Base-by-base conservation (phyloP, 1,140 invertebrate species). In the Coenobita brevimanus region DNA sequence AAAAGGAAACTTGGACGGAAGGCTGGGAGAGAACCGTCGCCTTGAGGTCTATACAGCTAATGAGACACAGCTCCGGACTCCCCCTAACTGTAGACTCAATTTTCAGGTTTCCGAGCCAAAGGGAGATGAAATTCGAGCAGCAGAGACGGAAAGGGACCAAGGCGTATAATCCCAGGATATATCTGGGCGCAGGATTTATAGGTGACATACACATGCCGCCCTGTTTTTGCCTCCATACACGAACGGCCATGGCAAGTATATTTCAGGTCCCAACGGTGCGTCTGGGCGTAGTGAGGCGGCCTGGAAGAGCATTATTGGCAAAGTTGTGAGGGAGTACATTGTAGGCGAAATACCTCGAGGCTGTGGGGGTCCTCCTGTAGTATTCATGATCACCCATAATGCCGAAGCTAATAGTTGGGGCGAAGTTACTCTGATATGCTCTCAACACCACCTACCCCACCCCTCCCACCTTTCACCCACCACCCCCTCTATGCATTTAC, bases 71-170 rank as follows among this genome's bases (percentile, higher is more conserved):
- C 6, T 38, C 76, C 30, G 38, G 41, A 27, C 33, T 67, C 62
- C 46, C 38, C 21, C 10, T 24, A 75, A 75, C 71, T 75, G 41
- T 38, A 69, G 64, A 82, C 80, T 71, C 24, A 54, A 82, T 82
- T 82, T 82, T 82, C 80, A 33, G 64, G 80, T 69, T 82, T 82
- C 80, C 46, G 62, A 71, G 27, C 62, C 43, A 82, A 71, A 82
- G 80, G 64, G 80, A 82, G 41, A 82, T 71, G 80, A 82, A 64
- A 71, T 69, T 82, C 80, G 30, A 43, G 27, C 43, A 67, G 62
- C 46, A 50, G 46, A 50, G 46, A 50, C 6, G 6, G 46, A 17
- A 50, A 50, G 46, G 46, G 17, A 41, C 10, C 3, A 71, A 13
- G 67, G 80, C 21, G 80, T 69, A 67, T 67, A 69, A 82, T 71